A percentile compares a stretch with the other conserved stretches of the same genome.
Evolutionary conservation across 2,113 vertebrate genomes (phyloP).

Genomic region (Marcusenius ussheri): DNA sequence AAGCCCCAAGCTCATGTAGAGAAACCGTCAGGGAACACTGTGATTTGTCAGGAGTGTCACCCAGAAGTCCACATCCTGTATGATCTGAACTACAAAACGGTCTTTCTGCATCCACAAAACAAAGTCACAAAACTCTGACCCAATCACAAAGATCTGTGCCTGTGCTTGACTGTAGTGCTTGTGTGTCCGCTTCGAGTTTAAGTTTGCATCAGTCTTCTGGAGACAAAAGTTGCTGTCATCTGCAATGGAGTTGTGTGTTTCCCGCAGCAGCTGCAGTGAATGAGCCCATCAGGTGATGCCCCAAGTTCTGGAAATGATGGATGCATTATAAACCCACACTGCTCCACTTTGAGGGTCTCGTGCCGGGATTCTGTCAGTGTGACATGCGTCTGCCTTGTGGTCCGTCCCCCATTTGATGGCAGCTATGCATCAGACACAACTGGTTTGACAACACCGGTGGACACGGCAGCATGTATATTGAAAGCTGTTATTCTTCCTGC

Average conservation of each 20-base stretch:
- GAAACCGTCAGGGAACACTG: neutral
- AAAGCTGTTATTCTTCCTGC: neutral
- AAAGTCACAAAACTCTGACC: no score
- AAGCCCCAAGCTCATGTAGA: neutral
- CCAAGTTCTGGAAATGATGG: neutral
- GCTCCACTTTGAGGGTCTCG: neutral
- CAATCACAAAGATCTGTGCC: no score
- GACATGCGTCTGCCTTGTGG: neutral
- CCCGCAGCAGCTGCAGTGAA: neutral
- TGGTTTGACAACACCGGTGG: neutral
- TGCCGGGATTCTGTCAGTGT: neutral
- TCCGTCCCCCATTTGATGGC: neutral
- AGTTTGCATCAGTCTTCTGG: no score
- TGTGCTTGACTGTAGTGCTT: no score
- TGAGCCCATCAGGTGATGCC: neutral
- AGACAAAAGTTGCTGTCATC: no score
- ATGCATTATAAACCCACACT: neutral
- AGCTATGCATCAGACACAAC: neutral
- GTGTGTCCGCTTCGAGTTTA: no score
- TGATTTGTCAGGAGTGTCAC: neutral
- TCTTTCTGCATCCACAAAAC: neutral
- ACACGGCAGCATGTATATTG: neutral
- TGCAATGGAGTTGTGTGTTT: neutral
- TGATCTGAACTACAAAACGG: neutral
- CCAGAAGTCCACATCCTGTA: neutral